Percentiles rank a stretch among this genome's conserved stretches.
Evolutionary conservation across 2,888 invertebrate genomes (phyloP).

Genomic region (Mythimna lalbum): DNA sequence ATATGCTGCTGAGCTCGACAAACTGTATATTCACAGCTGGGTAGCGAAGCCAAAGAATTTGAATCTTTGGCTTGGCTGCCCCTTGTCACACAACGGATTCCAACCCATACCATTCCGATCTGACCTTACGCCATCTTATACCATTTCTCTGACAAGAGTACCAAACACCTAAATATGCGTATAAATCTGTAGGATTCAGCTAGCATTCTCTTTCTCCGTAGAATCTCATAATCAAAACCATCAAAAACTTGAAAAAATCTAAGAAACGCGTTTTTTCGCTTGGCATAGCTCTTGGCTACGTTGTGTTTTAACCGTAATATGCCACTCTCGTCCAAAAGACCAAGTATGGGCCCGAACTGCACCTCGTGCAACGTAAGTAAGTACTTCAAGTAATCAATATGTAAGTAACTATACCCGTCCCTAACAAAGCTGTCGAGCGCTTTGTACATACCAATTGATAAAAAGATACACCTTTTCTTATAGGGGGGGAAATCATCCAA

Average conservation of each 20-base stretch:
- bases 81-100: neutral
- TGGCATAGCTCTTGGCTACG: neutral
- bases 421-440: no score
- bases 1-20: neutral
- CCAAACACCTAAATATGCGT: neutral
- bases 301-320: neutral
- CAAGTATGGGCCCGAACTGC: neutral
- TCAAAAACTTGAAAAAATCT: constrained; percentile 9
- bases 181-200: constrained; percentile 3
- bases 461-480: no score
- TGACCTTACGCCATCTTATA: neutral
- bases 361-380: constrained; percentile 3
- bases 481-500: no score
- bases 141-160: neutral
- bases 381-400: neutral
- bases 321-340: neutral
- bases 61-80: neutral
- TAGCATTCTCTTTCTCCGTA: constrained; percentile 6
- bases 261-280: neutral
- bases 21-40: neutral
- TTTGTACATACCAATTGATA: no score
- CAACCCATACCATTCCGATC: neutral
- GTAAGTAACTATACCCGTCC: no score
- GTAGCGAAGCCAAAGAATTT: no score
- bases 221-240: neutral